phyloP scores from a whole-genome alignment of 2,797 vertebrate genomes.

The Centropyge bicolor region DNA sequence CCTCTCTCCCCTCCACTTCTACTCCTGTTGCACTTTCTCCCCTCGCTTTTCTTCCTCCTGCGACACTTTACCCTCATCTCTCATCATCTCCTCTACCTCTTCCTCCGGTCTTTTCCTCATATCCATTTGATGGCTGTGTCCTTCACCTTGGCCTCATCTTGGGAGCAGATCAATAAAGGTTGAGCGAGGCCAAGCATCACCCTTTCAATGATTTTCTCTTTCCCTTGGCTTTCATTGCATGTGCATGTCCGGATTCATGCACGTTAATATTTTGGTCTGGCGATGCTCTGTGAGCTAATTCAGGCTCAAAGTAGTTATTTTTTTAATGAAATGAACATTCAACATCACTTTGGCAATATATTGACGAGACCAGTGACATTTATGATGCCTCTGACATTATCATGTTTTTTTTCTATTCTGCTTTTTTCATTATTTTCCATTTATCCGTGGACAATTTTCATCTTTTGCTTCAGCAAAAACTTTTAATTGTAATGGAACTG shows the following conservation, averaged over 20 bases:
- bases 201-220: conserved; percentile 66
- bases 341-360: conserved; percentile 5
- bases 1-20: neutral
- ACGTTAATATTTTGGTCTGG: conserved; percentile 19
- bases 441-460: conserved; percentile 13
- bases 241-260: conserved; percentile 24
- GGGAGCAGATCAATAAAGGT: conserved; percentile 77
- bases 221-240: conserved; percentile 54
- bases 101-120: conserved; percentile 40
- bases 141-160: conserved; percentile 74
- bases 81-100: conserved; percentile 51
- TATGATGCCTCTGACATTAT: conserved; percentile 16
- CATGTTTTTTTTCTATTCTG: neutral
- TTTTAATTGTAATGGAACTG: conserved; percentile 40
- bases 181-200: conserved; percentile 60
- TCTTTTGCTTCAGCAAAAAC: conserved; percentile 13
- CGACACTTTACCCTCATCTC: conserved; percentile 48
- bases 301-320: neutral
- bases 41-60: conserved; percentile 31
- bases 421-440: neutral
- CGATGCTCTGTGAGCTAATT: conserved; percentile 25
- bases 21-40: conserved; percentile 19
- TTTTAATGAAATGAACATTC: neutral
- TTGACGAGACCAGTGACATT: neutral
- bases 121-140: conserved; percentile 64